A percentile compares a stretch with the other conserved stretches of the same genome.
phyloP scores from a whole-genome alignment of 2,113 vertebrate species.

The Pica pica region DNA sequence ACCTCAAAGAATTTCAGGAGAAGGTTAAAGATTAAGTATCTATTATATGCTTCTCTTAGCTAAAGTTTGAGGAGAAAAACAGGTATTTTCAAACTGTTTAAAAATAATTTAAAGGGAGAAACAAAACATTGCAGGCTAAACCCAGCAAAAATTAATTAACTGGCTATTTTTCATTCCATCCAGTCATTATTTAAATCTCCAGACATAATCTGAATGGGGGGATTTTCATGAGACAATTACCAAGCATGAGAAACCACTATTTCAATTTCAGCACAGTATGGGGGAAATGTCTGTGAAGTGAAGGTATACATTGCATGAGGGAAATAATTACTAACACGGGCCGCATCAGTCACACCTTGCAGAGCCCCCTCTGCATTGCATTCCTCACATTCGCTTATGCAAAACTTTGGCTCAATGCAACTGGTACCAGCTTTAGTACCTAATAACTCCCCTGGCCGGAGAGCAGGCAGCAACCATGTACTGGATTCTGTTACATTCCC shows the following conservation, averaged over 20 bases:
- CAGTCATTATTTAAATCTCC: background rate
- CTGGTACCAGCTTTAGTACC: background rate
- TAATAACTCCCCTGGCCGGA: background rate
- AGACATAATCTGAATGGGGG: background rate
- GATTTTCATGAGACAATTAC: background rate
- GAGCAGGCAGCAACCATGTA: background rate
- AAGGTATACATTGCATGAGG: background rate
- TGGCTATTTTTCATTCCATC: background rate
- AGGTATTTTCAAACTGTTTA: background rate
- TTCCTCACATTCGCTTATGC: background rate
- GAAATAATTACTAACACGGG: background rate
- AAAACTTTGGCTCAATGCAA: background rate
- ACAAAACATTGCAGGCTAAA: background rate
- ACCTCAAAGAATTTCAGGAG: background rate
- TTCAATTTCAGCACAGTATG: background rate
- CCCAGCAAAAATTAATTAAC: background rate
- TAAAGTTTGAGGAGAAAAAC: background rate
- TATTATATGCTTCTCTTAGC: background rate
- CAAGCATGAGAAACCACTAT: background rate
- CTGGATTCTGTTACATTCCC: background rate
- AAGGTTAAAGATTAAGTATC: background rate
- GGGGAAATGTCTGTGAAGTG: background rate
- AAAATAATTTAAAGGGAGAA: background rate
- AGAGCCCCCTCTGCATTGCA: background rate
- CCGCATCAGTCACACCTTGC: background rate